Percentiles rank a stretch among this genome's conserved stretches.
These are phyloP conservation scores for Crotalus viridis DNA, from an alignment of 2,113 vertebrate genomes.

Conservation along the genomic window DNA sequence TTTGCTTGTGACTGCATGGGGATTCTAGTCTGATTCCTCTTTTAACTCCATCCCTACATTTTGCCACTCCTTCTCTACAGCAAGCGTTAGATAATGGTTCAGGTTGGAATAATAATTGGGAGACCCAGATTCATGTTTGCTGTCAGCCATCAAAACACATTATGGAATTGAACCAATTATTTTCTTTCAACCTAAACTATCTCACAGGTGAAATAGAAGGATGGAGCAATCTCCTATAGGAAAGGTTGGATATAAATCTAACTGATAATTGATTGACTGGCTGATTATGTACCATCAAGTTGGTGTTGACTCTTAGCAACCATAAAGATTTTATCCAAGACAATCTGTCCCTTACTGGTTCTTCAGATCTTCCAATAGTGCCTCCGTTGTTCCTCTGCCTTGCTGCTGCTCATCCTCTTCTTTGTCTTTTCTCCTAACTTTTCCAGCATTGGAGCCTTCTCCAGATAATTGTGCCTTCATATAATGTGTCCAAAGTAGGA, in stretches of 20 bases:
- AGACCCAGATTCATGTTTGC: neutral
- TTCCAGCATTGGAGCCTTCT: neutral
- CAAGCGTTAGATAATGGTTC: neutral
- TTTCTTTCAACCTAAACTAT: neutral
- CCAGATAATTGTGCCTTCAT: neutral
- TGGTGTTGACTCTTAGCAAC: neutral
- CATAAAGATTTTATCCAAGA: neutral
- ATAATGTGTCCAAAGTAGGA: neutral
- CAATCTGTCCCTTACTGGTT: neutral
- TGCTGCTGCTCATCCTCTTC: neutral
- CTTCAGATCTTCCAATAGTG: neutral
- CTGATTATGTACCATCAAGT: neutral
- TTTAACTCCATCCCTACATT: neutral
- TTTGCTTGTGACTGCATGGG: neutral
- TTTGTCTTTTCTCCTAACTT: neutral
- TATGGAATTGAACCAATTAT: neutral
- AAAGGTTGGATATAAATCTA: neutral
- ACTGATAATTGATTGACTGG: neutral
- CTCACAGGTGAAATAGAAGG: neutral
- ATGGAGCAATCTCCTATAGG: neutral
- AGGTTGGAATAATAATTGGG: neutral
- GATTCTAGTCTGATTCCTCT: neutral
- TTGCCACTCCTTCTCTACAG: neutral
- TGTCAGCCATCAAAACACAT: neutral
- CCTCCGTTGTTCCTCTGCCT: neutral